Base-by-base conservation (phyloP, 2,797 vertebrate species). In the Alauda arvensis region DNA sequence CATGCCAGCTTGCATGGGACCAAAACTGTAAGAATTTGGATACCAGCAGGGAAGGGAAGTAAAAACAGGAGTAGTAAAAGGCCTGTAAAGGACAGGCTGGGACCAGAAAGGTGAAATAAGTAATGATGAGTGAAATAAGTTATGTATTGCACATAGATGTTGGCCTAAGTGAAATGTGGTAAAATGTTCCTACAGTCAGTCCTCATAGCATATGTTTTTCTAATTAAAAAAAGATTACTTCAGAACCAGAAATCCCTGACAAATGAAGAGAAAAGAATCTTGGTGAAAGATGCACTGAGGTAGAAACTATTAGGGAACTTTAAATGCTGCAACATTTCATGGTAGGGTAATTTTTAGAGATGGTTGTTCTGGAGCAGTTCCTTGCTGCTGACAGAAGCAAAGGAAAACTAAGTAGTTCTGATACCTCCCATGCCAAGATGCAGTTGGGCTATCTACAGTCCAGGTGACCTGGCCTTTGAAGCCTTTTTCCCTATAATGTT, bases 271-370 rank as follows among this genome's bases (percentile, higher is more conserved):
- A 70, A 66, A 92, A 69, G 18, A 75, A 59, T 39, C 71, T 68
- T 89, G 63, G 60, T 89, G 74, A 89, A 89, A 94, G 93, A 85
- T 23, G 6, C 42, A 65, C 86, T 56, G 60, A 51, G 71, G 74
- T 59, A 78, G 86, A 91, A 87, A 84, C 67, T 56, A 77, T 74
- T 49, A 23, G 39, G 42, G 28, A 83, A 10, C 18, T 92, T 93
- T 65, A 45, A 75, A 5, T 33, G 49, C 83, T 67, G 53, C 89
- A 89, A 5, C 56, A 59, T 57, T 80, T 91, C 83, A 59, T 8
- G 28, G 63, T 37, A 45, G 52, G 37, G 23, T 67, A 71, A 45
- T 92, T 94, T 92, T 81, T 72, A 40, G 71, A 89, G 49, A 39
- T 53, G 60, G 34, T 53, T 80, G n/a, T 68, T 89, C 61, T 71